A percentile compares a stretch with the other conserved stretches of the same genome.
These are phyloP conservation scores for Geopemphigus sp. DNA, from an alignment of 1,140 invertebrate species.

Conservation along the genomic window DNA sequence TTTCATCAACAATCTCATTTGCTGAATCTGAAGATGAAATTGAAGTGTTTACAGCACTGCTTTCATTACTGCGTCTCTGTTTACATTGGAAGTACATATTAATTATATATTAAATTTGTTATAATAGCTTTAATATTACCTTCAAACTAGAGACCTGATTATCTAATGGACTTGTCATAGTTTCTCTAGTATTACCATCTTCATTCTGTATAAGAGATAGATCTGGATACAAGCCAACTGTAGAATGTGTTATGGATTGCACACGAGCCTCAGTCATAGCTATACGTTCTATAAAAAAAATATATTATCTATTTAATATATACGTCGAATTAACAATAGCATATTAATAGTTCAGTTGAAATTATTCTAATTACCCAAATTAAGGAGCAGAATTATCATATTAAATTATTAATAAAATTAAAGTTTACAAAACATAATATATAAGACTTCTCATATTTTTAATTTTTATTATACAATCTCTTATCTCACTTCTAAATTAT, in stretches of 20 bases:
- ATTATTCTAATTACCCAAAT: too few relatives aligned
- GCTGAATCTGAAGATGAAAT: neutral
- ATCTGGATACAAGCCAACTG: neutral
- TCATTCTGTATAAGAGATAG: conserved; percentile 1
- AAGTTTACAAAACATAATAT: too few relatives aligned
- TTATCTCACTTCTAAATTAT: too few relatives aligned
- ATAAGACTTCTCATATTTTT: too few relatives aligned
- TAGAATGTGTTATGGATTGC: neutral
- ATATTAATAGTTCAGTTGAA: too few relatives aligned
- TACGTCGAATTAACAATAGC: too few relatives aligned
- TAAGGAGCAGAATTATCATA: too few relatives aligned
- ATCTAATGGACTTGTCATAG: neutral
- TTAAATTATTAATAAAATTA: too few relatives aligned
- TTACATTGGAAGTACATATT: neutral
- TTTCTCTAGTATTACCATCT: neutral
- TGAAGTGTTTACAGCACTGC: neutral
- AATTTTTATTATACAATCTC: too few relatives aligned
- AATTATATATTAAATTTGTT: neutral
- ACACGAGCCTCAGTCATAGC: neutral
- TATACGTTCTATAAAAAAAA: neutral
- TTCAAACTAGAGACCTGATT: neutral
- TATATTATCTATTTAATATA: too few relatives aligned
- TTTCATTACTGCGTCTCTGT: conserved; percentile 18
- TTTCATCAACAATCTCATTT: neutral
- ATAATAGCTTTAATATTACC: neutral